These are phyloP conservation scores for Lasioglossum morio DNA, from an alignment of 2,888 invertebrate genomes.

Conservation along the genomic window DNA sequence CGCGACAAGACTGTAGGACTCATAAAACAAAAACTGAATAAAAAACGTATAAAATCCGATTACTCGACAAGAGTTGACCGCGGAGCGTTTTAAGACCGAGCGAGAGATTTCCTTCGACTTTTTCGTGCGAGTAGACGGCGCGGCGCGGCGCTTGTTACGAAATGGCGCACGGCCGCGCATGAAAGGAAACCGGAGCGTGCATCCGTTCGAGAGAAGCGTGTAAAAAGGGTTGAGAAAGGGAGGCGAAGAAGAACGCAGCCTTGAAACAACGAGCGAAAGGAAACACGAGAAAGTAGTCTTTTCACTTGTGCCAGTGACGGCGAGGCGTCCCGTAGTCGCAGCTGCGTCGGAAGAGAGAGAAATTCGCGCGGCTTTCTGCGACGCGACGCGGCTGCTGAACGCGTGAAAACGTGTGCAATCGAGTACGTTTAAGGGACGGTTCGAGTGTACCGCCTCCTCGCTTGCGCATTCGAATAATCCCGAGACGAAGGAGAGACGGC, in stretches of 20 bases:
- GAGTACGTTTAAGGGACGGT: slow-evolving; percentile 9
- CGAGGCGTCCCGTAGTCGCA: neutral
- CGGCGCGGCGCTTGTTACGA: slow-evolving; percentile 8
- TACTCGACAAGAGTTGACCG: neutral
- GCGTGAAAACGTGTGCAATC: slow-evolving; percentile 21
- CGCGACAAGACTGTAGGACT: neutral
- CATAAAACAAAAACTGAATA: neutral
- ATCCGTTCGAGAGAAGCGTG: slow-evolving; percentile 22
- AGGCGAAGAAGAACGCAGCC: neutral
- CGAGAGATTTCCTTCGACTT: neutral
- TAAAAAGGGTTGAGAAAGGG: slow-evolving; percentile 11
- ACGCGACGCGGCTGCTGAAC: neutral
- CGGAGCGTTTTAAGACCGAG: neutral
- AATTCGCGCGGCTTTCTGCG: neutral
- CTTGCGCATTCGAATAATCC: slow-evolving; percentile 4
- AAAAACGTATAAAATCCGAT: neutral
- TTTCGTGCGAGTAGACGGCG: neutral
- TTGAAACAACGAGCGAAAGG: slow-evolving; percentile 25
- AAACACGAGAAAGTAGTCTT: slow-evolving; percentile 29
- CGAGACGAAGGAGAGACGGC: neutral
- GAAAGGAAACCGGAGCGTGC: slow-evolving; percentile 21
- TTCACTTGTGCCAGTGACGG: neutral
- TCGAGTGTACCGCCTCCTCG: slow-evolving; percentile 9
- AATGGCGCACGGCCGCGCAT: neutral
- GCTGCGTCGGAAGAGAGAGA: neutral